Evolutionary conservation across 2,113 vertebrate genomes (phyloP).

Genomic region (Emydura subglobosa): DNA sequence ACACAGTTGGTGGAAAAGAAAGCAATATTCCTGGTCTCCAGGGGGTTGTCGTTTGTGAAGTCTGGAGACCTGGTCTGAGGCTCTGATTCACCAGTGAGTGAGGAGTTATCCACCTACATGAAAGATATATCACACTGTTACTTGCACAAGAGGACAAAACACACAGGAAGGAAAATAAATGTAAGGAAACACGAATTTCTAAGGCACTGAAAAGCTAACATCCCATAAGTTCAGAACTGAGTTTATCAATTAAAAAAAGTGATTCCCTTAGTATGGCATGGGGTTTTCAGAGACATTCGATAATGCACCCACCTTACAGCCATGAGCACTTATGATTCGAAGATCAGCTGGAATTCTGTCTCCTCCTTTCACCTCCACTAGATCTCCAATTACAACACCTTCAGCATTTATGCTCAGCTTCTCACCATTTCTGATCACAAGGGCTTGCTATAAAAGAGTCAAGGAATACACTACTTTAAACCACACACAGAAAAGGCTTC

Average conservation of each 20-base stretch:
- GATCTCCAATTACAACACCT: constrained; percentile 92
- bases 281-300: neutral
- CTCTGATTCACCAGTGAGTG: constrained; percentile 89
- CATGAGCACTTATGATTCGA: constrained; percentile 93
- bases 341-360: constrained; percentile 96
- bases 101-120: constrained; percentile 95
- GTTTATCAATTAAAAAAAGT: neutral
- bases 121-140: neutral
- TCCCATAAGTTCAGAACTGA: neutral
- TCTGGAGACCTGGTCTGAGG: constrained; percentile 87
- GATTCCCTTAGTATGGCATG: neutral
- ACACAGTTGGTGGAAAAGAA: constrained; percentile 90
- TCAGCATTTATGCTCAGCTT: constrained; percentile 95
- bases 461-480: neutral
- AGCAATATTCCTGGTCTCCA: constrained; percentile 87
- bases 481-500: neutral
- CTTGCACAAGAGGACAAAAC: constrained; percentile 9
- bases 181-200: neutral
- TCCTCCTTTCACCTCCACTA: constrained; percentile 97
- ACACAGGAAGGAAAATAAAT: neutral
- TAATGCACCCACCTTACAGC: constrained; percentile 89
- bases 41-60: constrained; percentile 84
- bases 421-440: constrained; percentile 94
- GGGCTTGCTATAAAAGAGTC: constrained; percentile 87
- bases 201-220: neutral